Evolutionary conservation across 2,888 invertebrate genomes (phyloP).

Genomic region (Bombylius discolor): DNA sequence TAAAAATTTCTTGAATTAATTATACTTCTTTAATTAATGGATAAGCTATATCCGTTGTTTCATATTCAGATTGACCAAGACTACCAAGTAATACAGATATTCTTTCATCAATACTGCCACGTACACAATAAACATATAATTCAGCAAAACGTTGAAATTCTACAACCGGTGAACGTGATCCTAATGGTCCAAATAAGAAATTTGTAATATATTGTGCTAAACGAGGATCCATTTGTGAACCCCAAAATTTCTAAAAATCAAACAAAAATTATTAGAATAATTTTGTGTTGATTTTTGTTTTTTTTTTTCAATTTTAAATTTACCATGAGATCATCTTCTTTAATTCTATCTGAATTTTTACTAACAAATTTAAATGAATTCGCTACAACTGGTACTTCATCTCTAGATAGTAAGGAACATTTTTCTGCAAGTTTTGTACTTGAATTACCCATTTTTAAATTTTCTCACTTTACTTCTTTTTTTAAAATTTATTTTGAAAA

Average conservation of each 20-base stretch:
- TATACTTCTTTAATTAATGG: slow-evolving; percentile 48
- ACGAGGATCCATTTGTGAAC: slow-evolving; percentile 52
- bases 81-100: slow-evolving; percentile 44
- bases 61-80: slow-evolving; percentile 42
- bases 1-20: background rate
- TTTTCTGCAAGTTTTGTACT: slow-evolving; percentile 53
- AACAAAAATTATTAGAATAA: slow-evolving; percentile 14
- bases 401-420: slow-evolving; percentile 49
- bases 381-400: slow-evolving; percentile 49
- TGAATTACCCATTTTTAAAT: slow-evolving; percentile 42
- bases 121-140: slow-evolving; percentile 53
- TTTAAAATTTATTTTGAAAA: too few species aligned
- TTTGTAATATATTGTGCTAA: slow-evolving; percentile 54
- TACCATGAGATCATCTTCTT: slow-evolving; percentile 55
- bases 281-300: background rate
- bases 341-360: slow-evolving; percentile 49
- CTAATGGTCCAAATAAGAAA: slow-evolving; percentile 49
- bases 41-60: slow-evolving; percentile 44
- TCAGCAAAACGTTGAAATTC: slow-evolving; percentile 54
- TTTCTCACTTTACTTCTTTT: too few species aligned
- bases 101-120: slow-evolving; percentile 53
- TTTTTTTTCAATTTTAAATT: slow-evolving; percentile 14
- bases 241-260: slow-evolving; percentile 50
- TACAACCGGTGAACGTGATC: slow-evolving; percentile 39
- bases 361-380: slow-evolving; percentile 49